These are phyloP conservation scores for Brachionus sp. DNA, from an alignment of 1,140 invertebrate species.

Conservation along the genomic window DNA sequence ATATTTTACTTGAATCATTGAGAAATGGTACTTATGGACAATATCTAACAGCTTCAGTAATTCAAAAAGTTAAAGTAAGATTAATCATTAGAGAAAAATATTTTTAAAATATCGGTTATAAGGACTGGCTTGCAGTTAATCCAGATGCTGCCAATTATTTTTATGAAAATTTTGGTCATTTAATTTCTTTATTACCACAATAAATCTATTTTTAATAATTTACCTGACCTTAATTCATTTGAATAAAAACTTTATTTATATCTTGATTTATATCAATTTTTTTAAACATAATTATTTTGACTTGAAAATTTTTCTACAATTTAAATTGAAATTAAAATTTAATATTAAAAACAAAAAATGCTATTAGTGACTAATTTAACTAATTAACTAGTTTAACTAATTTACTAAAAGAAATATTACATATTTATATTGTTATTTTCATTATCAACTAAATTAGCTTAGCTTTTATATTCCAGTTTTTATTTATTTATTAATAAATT, in stretches of 20 bases:
- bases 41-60: neutral
- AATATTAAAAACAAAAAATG: no score
- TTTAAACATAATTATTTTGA: neutral
- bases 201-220: neutral
- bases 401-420: no score
- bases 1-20: neutral
- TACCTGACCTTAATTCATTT: no score
- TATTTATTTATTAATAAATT: no score
- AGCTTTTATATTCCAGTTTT: no score
- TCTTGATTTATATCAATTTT: neutral
- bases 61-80: constrained; percentile 2
- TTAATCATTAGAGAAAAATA: neutral
- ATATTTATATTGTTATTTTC: no score
- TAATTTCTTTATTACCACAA: neutral
- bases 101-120: neutral
- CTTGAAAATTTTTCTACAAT: no score
- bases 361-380: no score
- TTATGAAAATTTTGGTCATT: neutral
- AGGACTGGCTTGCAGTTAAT: neutral
- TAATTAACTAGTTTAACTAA: no score
- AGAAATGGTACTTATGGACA: constrained; percentile 21
- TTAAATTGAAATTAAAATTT: no score
- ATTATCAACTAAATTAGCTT: no score
- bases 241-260: neutral
- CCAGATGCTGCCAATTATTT: neutral